phyloP scores from a whole-genome alignment of 2,888 invertebrate species.

The Acanthosepion pharaonis region DNA sequence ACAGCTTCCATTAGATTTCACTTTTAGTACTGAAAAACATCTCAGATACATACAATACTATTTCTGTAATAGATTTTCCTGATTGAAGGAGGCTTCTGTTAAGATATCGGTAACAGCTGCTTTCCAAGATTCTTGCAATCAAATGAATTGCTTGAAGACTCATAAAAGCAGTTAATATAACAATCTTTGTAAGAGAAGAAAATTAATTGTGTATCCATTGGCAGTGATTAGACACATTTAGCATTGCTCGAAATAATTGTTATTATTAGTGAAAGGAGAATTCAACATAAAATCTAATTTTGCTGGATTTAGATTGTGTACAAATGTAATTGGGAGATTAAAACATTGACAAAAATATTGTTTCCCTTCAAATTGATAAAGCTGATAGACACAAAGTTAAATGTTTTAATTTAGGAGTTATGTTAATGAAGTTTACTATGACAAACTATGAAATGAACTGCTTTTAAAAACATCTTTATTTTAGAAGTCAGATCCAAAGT shows the following conservation, averaged over 20 bases:
- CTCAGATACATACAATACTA: neutral
- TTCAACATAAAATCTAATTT: neutral
- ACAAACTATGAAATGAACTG: too few relatives aligned
- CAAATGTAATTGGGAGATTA: neutral
- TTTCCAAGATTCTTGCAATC: neutral
- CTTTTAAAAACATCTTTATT: too few relatives aligned
- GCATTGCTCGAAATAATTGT: neutral
- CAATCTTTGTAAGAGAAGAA: neutral
- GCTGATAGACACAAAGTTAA: too few relatives aligned
- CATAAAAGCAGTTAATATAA: neutral
- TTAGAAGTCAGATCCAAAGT: too few relatives aligned
- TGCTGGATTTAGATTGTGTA: neutral
- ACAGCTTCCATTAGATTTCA: neutral
- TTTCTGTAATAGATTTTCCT: neutral
- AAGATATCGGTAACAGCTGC: neutral
- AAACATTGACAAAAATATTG: neutral
- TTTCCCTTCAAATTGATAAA: too few relatives aligned
- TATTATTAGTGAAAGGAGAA: neutral
- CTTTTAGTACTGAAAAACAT: neutral
- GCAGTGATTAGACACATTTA: neutral
- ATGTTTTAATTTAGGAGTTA: too few relatives aligned
- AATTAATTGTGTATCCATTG: neutral
- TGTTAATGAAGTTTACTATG: too few relatives aligned
- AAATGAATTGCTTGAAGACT: neutral
- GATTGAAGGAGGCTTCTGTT: neutral